These are phyloP conservation scores for Drosophila ironensis DNA, from an alignment of 1,140 invertebrate species.

Conservation along the genomic window DNA sequence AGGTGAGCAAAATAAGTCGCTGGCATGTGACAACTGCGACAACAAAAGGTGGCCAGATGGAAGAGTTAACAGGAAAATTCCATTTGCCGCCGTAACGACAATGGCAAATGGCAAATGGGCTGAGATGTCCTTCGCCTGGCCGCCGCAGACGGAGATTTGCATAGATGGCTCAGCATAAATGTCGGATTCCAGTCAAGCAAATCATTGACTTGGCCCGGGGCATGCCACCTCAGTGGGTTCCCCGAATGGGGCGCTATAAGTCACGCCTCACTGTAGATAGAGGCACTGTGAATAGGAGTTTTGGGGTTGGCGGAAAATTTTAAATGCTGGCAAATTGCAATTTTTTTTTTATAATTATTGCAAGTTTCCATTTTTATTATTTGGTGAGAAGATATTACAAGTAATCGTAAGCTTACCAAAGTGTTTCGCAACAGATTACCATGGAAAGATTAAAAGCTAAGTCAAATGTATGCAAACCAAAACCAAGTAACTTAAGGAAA, in stretches of 20 bases:
- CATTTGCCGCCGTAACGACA: conserved; percentile 45
- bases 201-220: conserved; percentile 39
- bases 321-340: too few species aligned
- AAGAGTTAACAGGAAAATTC: conserved; percentile 50
- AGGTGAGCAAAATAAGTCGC: conserved; percentile 39
- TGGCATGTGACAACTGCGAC: conserved; percentile 15
- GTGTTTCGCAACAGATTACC: too few species aligned
- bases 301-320: too few species aligned
- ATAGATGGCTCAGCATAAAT: conserved; percentile 62
- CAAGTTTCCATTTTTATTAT: too few species aligned
- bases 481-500: too few species aligned
- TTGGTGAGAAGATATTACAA: too few species aligned
- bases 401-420: too few species aligned
- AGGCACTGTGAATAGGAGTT: background rate
- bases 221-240: conserved; percentile 19
- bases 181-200: conserved; percentile 33
- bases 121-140: background rate
- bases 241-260: conserved; percentile 16
- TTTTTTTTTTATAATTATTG: too few species aligned
- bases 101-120: conserved; percentile 34
- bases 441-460: conserved; percentile 45
- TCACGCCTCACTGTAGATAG: background rate
- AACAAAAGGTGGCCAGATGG: conserved; percentile 35
- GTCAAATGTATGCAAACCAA: conserved; percentile 44
- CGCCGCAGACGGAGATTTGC: conserved; percentile 34